Evolutionary conservation across 2,888 invertebrate genomes (phyloP).

Genomic region (Dasysyrphus albostriatus): DNA sequence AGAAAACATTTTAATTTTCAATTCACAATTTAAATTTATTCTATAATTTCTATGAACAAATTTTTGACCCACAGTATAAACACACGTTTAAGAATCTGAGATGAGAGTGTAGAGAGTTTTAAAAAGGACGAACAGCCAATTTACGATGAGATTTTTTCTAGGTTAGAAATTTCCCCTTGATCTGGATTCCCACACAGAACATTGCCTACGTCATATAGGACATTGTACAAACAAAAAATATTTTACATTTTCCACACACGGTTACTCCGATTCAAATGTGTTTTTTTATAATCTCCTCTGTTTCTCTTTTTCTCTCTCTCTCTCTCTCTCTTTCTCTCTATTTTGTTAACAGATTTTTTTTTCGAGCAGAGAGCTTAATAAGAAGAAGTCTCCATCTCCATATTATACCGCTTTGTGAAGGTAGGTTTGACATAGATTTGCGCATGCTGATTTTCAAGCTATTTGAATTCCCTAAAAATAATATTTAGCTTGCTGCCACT

Average conservation of each 20-base stretch:
- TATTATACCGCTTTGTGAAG: slow-evolving; percentile 40
- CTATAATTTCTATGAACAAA: neutral
- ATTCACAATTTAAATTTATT: neutral
- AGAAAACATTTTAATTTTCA: neutral
- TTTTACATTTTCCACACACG: slow-evolving; percentile 22
- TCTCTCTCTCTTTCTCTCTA: slow-evolving; percentile 26
- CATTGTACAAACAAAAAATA: slow-evolving; percentile 61
- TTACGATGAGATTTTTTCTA: slow-evolving; percentile 74
- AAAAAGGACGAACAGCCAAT: slow-evolving; percentile 56
- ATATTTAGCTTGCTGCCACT: slow-evolving; percentile 68
- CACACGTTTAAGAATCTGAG: slow-evolving; percentile 41
- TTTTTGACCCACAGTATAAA: slow-evolving; percentile 46
- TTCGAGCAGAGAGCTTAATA: slow-evolving; percentile 5
- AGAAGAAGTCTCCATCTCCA: slow-evolving; percentile 19
- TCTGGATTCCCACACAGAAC: slow-evolving; percentile 58
- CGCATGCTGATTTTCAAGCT: slow-evolving; percentile 61
- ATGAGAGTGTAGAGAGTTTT: slow-evolving; percentile 42
- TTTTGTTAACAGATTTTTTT: slow-evolving; percentile 15
- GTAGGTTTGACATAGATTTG: slow-evolving; percentile 53
- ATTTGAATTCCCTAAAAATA: slow-evolving; percentile 69
- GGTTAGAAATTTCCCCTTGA: slow-evolving; percentile 77
- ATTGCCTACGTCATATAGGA: slow-evolving; percentile 74
- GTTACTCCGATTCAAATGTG: neutral
- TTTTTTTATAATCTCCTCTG: neutral
- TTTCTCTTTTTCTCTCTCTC: neutral